phyloP scores from a whole-genome alignment of 2,113 vertebrate genomes.

The Syngnathus typhle region DNA sequence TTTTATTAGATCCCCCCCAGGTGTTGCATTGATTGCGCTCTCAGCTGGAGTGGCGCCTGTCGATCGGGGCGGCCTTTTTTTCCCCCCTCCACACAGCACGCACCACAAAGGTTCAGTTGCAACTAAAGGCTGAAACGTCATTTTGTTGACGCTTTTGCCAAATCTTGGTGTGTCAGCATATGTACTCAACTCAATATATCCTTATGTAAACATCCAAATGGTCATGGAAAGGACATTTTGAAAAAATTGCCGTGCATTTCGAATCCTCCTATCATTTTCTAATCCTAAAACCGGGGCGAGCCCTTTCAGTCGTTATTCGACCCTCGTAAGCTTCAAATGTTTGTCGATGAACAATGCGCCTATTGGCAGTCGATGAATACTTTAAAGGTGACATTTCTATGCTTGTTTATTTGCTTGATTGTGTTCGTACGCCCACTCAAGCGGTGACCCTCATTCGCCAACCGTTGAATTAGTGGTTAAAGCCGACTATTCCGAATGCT shows the following conservation, averaged over 20 bases:
- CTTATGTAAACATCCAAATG: too few relatives aligned
- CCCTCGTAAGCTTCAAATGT: constrained; percentile 9
- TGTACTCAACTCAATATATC: too few relatives aligned
- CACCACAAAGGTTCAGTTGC: too few relatives aligned
- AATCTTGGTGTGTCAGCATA: too few relatives aligned
- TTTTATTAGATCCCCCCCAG: too few relatives aligned
- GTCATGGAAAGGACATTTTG: background rate
- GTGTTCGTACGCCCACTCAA: background rate
- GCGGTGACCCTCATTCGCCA: background rate
- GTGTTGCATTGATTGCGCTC: too few relatives aligned
- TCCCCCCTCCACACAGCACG: too few relatives aligned
- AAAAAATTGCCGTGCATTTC: background rate
- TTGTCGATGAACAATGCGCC: constrained; percentile 3
- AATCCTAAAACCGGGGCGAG: constrained; percentile 4
- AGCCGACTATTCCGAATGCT: background rate
- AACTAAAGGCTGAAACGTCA: too few relatives aligned
- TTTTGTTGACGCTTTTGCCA: too few relatives aligned
- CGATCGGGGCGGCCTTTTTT: too few relatives aligned
- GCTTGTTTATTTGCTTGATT: background rate
- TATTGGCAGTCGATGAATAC: constrained; percentile 22
- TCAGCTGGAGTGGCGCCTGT: too few relatives aligned
- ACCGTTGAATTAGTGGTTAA: background rate
- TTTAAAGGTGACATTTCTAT: constrained; percentile 5
- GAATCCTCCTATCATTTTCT: background rate
- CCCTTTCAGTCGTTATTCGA: background rate